A percentile compares a stretch with the other conserved stretches of the same genome.
Conservation (phyloP, 1,140 invertebrate genomes). For the Callitettix versicolor region DNA sequence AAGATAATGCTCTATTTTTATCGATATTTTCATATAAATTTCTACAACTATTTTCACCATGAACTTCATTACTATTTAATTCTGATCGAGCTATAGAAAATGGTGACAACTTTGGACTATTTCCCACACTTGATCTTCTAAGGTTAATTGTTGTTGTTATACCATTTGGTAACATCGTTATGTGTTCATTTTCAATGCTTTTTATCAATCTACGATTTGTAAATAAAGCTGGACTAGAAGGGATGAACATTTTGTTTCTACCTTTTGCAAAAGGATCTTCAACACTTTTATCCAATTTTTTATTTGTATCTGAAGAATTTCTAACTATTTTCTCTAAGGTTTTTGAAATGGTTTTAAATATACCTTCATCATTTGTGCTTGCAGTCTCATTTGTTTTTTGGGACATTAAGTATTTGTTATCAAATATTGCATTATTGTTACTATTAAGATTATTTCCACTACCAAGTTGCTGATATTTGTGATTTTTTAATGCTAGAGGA, state of each 20-base stretch:
- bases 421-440: constrained; percentile 15
- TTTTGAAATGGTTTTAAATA: constrained; percentile 24
- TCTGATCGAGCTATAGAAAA: not conserved
- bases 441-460: constrained; percentile 3
- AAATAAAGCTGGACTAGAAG: not conserved
- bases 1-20: not conserved
- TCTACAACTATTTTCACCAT: not conserved
- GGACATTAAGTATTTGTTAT: not conserved
- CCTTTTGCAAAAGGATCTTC: constrained; percentile 9
- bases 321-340: constrained; percentile 24
- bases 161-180: not conserved
- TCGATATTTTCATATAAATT: not conserved
- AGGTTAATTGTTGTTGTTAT: not conserved
- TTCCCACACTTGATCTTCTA: constrained; percentile 6
- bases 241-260: constrained; percentile 1
- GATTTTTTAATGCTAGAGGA: not conserved
- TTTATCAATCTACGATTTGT: not conserved
- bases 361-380: constrained; percentile 20
- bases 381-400: not conserved
- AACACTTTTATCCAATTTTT: constrained; percentile 17
- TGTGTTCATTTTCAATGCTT: not conserved
- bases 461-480: not conserved
- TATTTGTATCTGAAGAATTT: constrained; percentile 17
- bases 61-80: constrained; percentile 1
- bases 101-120: not conserved